A percentile compares a stretch with the other conserved stretches of the same genome.
These are phyloP conservation scores for Trididemnum miniatum DNA, from an alignment of 23 tunicate species.

Conservation along the genomic window DNA sequence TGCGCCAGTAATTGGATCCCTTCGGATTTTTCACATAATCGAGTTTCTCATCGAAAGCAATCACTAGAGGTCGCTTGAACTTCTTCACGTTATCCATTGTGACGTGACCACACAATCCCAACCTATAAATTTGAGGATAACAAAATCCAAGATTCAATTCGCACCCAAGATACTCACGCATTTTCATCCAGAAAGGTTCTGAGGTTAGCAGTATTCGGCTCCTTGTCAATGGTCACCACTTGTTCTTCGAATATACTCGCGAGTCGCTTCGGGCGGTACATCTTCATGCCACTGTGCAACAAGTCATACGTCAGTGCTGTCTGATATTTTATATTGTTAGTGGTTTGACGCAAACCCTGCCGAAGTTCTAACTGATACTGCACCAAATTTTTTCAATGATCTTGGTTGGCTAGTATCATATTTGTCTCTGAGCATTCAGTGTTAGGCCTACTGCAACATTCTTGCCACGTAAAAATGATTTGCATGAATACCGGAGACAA, in stretches of 20 bases:
- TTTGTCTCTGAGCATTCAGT: too few species aligned
- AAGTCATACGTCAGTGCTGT: too few species aligned
- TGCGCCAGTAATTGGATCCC: slow-evolving; percentile 98
- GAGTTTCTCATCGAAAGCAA: slow-evolving; percentile 63
- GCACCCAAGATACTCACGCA: slow-evolving; percentile 45
- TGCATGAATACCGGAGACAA: too few species aligned
- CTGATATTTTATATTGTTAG: too few species aligned
- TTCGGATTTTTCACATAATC: slow-evolving; percentile 87
- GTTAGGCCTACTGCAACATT: too few species aligned
- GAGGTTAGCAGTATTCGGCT: slow-evolving; percentile 37
- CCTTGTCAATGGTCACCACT: slow-evolving; percentile 27
- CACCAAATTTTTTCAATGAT: too few species aligned
- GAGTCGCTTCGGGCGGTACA: slow-evolving; percentile 76
- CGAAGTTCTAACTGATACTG: too few species aligned
- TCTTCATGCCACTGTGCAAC: slow-evolving; percentile 60
- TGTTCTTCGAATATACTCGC: slow-evolving; percentile 78
- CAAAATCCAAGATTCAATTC: not conserved
- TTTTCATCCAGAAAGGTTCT: slow-evolving; percentile 56
- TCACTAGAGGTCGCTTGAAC: slow-evolving; percentile 71
- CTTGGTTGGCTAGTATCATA: too few species aligned
- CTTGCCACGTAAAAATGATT: too few species aligned
- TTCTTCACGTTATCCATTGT: slow-evolving; percentile 57
- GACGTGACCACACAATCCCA: slow-evolving; percentile 75
- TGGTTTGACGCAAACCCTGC: too few species aligned
- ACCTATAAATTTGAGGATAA: slow-evolving; percentile 2